These are phyloP conservation scores for Xenops minutus DNA, from an alignment of 2,797 vertebrate species.

Conservation along the genomic window DNA sequence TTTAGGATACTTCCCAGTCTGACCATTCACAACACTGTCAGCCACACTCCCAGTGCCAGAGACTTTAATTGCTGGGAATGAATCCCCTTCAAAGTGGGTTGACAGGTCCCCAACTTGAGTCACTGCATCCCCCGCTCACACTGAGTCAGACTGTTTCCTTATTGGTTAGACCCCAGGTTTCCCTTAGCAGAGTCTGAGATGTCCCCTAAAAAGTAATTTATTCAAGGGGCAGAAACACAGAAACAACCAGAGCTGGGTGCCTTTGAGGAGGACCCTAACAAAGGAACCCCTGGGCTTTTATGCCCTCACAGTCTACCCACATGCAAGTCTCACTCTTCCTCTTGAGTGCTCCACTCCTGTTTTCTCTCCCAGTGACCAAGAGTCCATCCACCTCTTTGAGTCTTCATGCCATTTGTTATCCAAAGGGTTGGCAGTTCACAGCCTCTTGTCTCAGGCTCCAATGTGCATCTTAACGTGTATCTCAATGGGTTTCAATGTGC, in stretches of 20 bases:
- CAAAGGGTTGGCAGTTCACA: not conserved
- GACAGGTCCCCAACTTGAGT: not conserved
- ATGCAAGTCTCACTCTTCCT: not conserved
- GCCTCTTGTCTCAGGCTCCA: not conserved
- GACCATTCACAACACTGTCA: not conserved
- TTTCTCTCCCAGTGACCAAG: not conserved
- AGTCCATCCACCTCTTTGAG: not conserved
- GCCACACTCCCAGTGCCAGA: not conserved
- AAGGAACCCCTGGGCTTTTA: not conserved
- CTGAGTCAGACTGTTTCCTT: not conserved
- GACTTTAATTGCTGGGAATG: not conserved
- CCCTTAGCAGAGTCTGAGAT: not conserved
- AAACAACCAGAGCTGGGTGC: too few relatives aligned
- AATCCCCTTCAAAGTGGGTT: not conserved
- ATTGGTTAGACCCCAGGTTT: not conserved
- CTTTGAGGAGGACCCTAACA: not conserved
- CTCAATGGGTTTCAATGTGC: not conserved
- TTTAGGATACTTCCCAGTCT: not conserved
- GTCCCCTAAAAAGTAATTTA: not conserved
- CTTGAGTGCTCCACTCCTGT: not conserved
- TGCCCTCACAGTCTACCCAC: not conserved
- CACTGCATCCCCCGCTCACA: not conserved
- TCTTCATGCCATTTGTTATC: not conserved
- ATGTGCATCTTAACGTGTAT: not conserved
- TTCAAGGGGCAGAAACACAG: not conserved